Evolutionary conservation across 2,888 invertebrate species (phyloP).

Genomic region (Brachylomia viminalis): DNA sequence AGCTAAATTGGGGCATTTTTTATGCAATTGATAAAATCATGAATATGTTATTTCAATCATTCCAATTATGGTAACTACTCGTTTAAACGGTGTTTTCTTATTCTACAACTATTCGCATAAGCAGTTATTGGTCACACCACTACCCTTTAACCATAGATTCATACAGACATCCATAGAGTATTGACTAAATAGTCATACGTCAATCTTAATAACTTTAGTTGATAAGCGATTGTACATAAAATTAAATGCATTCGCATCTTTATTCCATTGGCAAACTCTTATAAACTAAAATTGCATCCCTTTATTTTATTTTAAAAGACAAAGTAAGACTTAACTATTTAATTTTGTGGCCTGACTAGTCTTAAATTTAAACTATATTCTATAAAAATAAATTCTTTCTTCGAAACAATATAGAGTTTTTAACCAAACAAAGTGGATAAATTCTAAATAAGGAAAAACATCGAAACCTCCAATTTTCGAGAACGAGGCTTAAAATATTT

Average conservation of each 20-base stretch:
- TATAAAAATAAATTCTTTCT: neutral
- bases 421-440: neutral
- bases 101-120: neutral
- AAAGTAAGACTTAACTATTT: slow-evolving; percentile 15
- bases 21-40: neutral
- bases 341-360: slow-evolving; percentile 58
- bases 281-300: slow-evolving; percentile 23
- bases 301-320: neutral
- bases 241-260: slow-evolving; percentile 43
- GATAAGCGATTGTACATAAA: slow-evolving; percentile 9
- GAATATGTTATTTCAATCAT: neutral
- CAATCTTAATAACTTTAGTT: neutral
- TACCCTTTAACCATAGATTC: slow-evolving; percentile 30
- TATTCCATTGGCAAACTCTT: slow-evolving; percentile 14
- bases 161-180: slow-evolving; percentile 6
- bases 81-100: neutral
- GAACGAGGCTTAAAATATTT: slow-evolving; percentile 8
- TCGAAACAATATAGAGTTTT: neutral
- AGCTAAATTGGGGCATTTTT: slow-evolving; percentile 9
- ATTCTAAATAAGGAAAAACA: neutral
- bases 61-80: slow-evolving; percentile 14
- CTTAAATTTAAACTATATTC: slow-evolving; percentile 1
- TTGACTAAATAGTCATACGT: neutral
- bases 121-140: slow-evolving; percentile 29
- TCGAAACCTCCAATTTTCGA: neutral